Conservation (phyloP, 2,888 invertebrate genomes). For the Germaria angustata region DNA sequence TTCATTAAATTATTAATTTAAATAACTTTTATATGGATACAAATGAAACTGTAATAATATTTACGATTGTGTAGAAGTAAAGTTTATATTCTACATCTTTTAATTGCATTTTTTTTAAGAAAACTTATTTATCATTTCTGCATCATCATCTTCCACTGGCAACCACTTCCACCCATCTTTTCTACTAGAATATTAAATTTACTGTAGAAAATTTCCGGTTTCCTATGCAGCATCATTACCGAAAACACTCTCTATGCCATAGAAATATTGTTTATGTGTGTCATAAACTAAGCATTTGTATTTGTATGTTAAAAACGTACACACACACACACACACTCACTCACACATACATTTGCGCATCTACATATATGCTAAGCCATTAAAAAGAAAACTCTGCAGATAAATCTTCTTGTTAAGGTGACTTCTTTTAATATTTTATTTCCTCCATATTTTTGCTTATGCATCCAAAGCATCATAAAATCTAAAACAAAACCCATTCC, state of each 20-base stretch:
- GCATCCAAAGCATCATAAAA: conserved; percentile 44
- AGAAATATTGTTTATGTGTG: conserved; percentile 52
- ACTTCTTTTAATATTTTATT: conserved; percentile 58
- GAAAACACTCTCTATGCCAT: conserved; percentile 52
- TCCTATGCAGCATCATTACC: conserved; percentile 65
- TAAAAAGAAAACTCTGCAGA: conserved; percentile 68
- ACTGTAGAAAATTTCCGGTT: conserved; percentile 66
- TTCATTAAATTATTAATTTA: conserved; percentile 30
- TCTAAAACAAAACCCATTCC: conserved; percentile 44
- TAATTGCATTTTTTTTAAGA: conserved; percentile 57
- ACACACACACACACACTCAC: no score
- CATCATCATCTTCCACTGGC: conserved; percentile 48
- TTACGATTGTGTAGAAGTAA: conserved; percentile 2
- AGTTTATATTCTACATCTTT: conserved; percentile 38
- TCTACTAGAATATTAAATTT: conserved; percentile 61
- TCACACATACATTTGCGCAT: no score
- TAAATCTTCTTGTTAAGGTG: conserved; percentile 66
- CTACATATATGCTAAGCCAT: conserved; percentile 53
- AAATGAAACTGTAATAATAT: conserved; percentile 15
- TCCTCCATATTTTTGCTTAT: not conserved
- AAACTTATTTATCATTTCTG: conserved; percentile 54
- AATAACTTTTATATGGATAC: conserved; percentile 19
- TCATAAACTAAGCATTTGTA: conserved; percentile 35
- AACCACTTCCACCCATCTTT: not conserved
- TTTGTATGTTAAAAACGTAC: not conserved